These are phyloP conservation scores for Tichodroma muraria DNA, from an alignment of 2,113 vertebrate species.

Conservation along the genomic window DNA sequence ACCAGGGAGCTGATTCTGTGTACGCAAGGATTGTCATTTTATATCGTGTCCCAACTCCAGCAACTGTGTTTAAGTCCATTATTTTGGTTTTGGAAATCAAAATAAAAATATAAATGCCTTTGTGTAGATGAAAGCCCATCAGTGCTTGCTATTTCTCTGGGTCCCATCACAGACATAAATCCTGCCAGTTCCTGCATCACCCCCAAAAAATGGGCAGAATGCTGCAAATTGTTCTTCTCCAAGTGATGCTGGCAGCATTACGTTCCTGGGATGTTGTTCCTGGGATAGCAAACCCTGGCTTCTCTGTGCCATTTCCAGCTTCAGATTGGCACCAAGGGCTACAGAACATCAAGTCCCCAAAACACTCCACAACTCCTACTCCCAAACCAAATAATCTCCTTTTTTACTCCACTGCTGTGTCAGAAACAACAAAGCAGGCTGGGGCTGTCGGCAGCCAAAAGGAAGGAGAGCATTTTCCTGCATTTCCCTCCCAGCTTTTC, in stretches of 20 bases:
- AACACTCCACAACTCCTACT: not conserved
- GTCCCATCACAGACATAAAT: not conserved
- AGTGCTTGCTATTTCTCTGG: not conserved
- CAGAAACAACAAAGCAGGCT: not conserved
- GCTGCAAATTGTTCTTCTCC: not conserved
- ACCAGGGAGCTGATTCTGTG: not conserved
- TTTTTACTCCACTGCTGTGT: not conserved
- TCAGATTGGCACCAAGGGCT: not conserved
- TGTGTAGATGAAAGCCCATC: not conserved
- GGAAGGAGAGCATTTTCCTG: not conserved
- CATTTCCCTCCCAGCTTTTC: not conserved
- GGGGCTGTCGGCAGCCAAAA: not conserved
- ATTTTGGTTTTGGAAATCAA: not conserved
- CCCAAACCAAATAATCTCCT: not conserved
- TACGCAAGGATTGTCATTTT: not conserved
- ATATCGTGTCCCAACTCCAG: not conserved
- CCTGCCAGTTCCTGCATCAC: not conserved
- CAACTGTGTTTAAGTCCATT: not conserved
- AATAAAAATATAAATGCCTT: not conserved
- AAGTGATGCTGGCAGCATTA: not conserved
- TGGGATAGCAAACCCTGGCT: not conserved
- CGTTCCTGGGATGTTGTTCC: not conserved
- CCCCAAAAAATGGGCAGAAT: not conserved
- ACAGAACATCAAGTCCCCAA: not conserved
- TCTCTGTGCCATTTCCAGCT: not conserved